Conservation (phyloP, 2,113 vertebrate genomes). For the Gavialis gangeticus region DNA sequence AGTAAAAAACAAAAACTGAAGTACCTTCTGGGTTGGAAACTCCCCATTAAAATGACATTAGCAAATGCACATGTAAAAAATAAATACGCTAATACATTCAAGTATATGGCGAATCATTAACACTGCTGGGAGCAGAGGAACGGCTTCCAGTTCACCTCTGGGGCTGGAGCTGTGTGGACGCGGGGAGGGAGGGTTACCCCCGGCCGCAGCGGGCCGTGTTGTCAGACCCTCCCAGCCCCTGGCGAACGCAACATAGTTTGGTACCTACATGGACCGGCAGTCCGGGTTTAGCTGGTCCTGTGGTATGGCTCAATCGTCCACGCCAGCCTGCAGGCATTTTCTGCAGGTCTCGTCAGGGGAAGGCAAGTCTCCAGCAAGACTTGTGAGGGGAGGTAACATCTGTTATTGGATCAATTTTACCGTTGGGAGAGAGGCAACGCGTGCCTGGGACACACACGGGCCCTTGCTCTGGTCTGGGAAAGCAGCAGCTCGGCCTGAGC, state of each 20-base stretch:
- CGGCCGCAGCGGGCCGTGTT: neutral
- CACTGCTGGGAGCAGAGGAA: constrained; percentile 42
- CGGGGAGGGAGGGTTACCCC: rapidly evolving
- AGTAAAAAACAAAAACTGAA: neutral
- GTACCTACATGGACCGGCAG: neutral
- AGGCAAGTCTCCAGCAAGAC: too few species aligned
- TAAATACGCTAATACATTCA: constrained; percentile 79
- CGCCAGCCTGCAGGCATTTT: too few species aligned
- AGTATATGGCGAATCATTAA: constrained; percentile 70
- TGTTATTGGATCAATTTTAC: too few species aligned
- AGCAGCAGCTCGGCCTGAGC: too few species aligned
- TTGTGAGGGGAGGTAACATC: too few species aligned
- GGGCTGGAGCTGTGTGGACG: neutral
- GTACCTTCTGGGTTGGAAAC: constrained; percentile 73
- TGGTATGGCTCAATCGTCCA: neutral
- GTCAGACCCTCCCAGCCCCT: neutral
- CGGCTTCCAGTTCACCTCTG: constrained; percentile 59
- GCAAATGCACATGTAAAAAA: constrained; percentile 75
- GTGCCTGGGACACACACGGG: too few species aligned
- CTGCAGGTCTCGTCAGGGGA: too few species aligned
- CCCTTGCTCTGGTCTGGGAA: too few species aligned
- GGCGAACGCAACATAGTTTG: neutral
- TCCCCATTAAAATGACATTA: constrained; percentile 62
- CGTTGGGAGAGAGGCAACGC: too few species aligned
- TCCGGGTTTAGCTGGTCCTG: neutral